Evolutionary conservation across 2,113 vertebrate genomes (phyloP).

Genomic region (Phocoena phocoena): DNA sequence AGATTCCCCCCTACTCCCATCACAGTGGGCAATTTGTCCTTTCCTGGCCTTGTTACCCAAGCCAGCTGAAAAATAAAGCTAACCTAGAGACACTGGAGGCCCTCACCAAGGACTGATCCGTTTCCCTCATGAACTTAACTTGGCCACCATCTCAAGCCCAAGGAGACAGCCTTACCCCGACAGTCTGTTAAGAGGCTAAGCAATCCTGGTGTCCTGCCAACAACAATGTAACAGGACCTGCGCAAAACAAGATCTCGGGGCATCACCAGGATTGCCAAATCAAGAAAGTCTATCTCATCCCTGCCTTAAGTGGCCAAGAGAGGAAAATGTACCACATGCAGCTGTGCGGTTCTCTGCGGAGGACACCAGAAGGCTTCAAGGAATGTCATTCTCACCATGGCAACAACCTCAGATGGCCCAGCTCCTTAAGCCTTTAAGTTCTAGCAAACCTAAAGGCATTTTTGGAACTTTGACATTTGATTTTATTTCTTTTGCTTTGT

Average conservation of each 20-base stretch:
- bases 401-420: not conserved
- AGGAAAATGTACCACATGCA: not conserved
- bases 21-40: not conserved
- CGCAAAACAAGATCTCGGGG: not conserved
- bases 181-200: not conserved
- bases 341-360: not conserved
- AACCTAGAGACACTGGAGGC: not conserved
- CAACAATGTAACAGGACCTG: not conserved
- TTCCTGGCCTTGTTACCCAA: not conserved
- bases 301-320: not conserved
- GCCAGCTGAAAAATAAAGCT: not conserved
- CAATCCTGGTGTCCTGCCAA: not conserved
- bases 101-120: not conserved
- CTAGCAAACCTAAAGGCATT: not conserved
- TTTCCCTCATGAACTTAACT: not conserved
- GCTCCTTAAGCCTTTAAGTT: not conserved
- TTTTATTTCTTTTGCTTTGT: not conserved
- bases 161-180: not conserved
- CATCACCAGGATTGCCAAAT: not conserved
- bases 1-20: not conserved
- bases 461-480: not conserved
- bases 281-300: not conserved
- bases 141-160: not conserved
- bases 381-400: not conserved
- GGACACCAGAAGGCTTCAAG: not conserved